Evolutionary conservation across 2,113 vertebrate species (phyloP), one percentile per base, ranked within the genome.

Genomic region (Vanacampus margaritifer): DNA sequence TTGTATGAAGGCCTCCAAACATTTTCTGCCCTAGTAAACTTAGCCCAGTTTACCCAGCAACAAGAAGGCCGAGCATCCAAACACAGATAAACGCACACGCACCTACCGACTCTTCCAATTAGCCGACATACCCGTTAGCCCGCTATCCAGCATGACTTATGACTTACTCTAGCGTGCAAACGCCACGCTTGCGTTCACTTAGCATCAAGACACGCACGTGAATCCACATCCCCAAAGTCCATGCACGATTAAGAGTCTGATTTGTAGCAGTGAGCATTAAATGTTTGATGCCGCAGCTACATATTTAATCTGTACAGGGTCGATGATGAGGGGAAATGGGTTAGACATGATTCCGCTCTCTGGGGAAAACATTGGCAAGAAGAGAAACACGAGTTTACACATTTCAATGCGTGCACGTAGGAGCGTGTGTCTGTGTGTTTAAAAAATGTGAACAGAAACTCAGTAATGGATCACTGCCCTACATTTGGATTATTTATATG

Each of bases 21-120:
- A 88, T 91, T 91, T 91, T 91, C 89, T 91, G 89, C 90, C 89
- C 88, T 83, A 90, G 83, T 92, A 89, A 92, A 87, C 81, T 86
- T 80, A 89, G 78, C 81, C 86, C 81, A 87, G 79, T 88, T 89
- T 86, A 68, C 62, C 74, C 59, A 64, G 70, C 69, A 64, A 74
- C 1, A 81, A 89, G 77, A 65, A 86, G 72, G 71, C 78, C 76
- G 79, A 72, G 65, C 72, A 74, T 65, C 68, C 76, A 85, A 59
- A 79, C 61, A 67, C 64, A 64, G 39, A 65, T 13, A 71, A 46
- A 75, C 28, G 9, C 59, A 45, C 60, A 64, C 8, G 1, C 24
- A 63, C 72, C 48, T 64, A 73, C 60, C 3, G 11, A 69, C 66
- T 21, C 35, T 80, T 78, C 67, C 73, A 83, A 76, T 85, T 83